phyloP scores from a whole-genome alignment of 2,888 invertebrate genomes.

The Melinaea marsaeus region DNA sequence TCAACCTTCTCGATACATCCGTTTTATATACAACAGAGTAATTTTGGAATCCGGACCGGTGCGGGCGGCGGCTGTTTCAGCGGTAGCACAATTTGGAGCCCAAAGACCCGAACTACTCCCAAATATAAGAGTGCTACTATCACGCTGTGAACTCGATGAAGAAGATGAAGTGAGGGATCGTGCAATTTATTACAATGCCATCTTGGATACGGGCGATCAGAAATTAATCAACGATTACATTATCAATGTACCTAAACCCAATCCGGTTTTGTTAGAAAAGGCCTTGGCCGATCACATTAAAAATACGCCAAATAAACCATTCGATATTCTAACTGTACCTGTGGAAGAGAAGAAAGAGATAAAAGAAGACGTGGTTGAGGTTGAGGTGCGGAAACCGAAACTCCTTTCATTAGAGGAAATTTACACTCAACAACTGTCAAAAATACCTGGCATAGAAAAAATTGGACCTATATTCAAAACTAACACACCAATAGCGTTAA shows the following conservation, averaged over 20 bases:
- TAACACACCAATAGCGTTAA: conserved; percentile 90
- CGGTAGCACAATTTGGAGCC: conserved; percentile 98
- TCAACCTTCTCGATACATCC: conserved; percentile 91
- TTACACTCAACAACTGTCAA: conserved; percentile 87
- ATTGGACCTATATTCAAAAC: conserved; percentile 94
- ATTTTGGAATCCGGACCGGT: conserved; percentile 98
- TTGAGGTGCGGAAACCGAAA: conserved; percentile 89
- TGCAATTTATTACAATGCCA: conserved; percentile 95
- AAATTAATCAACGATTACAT: conserved; percentile 87
- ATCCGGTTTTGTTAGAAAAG: conserved; percentile 92
- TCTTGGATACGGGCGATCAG: conserved; percentile 84
- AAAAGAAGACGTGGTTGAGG: conserved; percentile 83
- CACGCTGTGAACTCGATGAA: conserved; percentile 94
- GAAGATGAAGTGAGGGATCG: conserved; percentile 99
- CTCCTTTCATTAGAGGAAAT: conserved; percentile 92
- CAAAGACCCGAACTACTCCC: conserved; percentile 82
- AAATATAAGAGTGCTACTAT: conserved; percentile 88
- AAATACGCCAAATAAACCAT: conserved; percentile 83
- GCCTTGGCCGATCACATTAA: conserved; percentile 89
- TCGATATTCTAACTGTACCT: conserved; percentile 92
- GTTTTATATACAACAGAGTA: conserved; percentile 93
- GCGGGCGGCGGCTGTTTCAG: conserved; percentile 97
- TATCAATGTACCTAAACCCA: conserved; percentile 85
- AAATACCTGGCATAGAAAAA: conserved; percentile 90
- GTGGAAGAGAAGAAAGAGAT: conserved; percentile 89